These are phyloP conservation scores for Nothobranchius furzeri DNA, from an alignment of 2,113 vertebrate species.

Conservation along the genomic window DNA sequence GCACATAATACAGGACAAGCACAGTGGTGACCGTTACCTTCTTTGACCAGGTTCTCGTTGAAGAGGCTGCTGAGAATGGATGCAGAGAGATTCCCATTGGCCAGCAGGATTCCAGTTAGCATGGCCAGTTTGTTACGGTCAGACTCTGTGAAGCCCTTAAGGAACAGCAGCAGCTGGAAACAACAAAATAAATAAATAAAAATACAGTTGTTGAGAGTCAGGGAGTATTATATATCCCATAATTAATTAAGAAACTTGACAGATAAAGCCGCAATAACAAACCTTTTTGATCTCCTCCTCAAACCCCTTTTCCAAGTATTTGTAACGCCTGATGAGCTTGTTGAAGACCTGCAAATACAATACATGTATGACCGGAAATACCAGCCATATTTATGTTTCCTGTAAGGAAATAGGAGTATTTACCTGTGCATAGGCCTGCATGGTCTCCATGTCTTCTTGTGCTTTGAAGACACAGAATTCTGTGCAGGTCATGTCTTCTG, in stretches of 20 bases:
- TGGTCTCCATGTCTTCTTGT: slow-evolving; percentile 97
- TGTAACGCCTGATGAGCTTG: slow-evolving; percentile 99
- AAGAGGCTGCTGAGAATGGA: slow-evolving; percentile 96
- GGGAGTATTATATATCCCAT: background rate
- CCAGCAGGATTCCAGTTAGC: slow-evolving; percentile 95
- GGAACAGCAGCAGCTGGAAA: slow-evolving; percentile 92
- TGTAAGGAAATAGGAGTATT: background rate
- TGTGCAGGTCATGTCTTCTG: slow-evolving; percentile 94
- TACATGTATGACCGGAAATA: slow-evolving; percentile 77
- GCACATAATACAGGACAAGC: background rate
- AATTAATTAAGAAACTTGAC: background rate
- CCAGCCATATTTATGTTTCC: slow-evolving; percentile 4
- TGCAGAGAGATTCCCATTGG: slow-evolving; percentile 91
- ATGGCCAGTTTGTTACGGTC: slow-evolving; percentile 98
- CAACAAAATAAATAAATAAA: slow-evolving; percentile 21
- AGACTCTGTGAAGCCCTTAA: slow-evolving; percentile 97
- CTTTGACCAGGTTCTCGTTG: slow-evolving; percentile 98
- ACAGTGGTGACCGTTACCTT: slow-evolving; percentile 77
- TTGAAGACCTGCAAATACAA: slow-evolving; percentile 89
- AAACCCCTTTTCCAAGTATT: slow-evolving; percentile 97
- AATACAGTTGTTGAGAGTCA: slow-evolving; percentile 15
- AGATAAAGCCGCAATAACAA: slow-evolving; percentile 6
- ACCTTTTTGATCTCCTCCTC: slow-evolving; percentile 99
- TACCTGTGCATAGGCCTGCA: slow-evolving; percentile 98
- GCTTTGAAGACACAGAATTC: slow-evolving; percentile 97